These are phyloP conservation scores for Hydrochoerus hydrochaeris DNA, from an alignment of 2,113 vertebrate species.

Conservation along the genomic window DNA sequence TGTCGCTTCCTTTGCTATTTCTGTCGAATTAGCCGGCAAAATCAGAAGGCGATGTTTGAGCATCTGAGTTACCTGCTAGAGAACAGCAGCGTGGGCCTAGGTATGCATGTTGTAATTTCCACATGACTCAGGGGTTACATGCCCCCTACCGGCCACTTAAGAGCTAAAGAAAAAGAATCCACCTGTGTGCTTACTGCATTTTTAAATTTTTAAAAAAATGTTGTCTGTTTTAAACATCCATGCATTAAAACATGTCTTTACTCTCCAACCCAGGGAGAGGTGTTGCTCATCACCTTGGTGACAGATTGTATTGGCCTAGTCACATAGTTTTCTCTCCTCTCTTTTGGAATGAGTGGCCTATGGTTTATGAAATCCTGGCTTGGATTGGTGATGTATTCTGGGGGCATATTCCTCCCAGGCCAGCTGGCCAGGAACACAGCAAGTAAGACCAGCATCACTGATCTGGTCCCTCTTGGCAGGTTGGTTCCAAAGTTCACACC, in stretches of 20 bases:
- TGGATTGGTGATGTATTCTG: background rate
- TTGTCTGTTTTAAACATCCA: background rate
- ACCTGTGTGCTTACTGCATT: background rate
- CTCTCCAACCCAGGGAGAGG: background rate
- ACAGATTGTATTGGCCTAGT: background rate
- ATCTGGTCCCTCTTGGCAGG: background rate
- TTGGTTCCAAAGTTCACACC: background rate
- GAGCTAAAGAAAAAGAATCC: background rate
- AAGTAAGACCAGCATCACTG: background rate
- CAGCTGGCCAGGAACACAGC: background rate
- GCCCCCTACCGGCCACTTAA: background rate
- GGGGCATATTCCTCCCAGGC: background rate
- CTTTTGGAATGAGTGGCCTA: background rate
- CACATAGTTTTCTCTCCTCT: background rate
- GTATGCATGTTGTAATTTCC: constrained; percentile 87
- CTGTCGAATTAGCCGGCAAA: constrained; percentile 98
- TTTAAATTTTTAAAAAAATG: background rate
- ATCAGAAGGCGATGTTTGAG: constrained; percentile 99
- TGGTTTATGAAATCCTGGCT: background rate
- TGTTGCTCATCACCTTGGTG: background rate
- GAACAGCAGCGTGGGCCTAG: constrained; percentile 97
- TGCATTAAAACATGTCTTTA: background rate
- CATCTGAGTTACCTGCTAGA: constrained; percentile 98
- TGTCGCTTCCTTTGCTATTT: constrained; percentile 99
- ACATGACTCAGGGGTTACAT: background rate